Evolutionary conservation across 1,140 invertebrate species (phyloP).

Genomic region (Oedothorax gibbosus): DNA sequence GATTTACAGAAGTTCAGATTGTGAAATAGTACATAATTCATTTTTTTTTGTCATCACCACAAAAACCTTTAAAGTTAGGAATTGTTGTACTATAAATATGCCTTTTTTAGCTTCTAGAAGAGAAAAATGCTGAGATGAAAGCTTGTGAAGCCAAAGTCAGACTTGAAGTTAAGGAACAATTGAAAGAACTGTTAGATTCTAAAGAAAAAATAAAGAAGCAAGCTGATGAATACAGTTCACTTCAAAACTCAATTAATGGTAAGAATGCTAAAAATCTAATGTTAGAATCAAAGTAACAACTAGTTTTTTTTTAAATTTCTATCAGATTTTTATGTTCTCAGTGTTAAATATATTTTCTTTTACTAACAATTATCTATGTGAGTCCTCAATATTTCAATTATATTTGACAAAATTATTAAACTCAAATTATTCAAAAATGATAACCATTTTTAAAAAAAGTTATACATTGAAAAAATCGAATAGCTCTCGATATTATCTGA

Average conservation of each 20-base stretch:
- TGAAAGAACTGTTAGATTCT: conserved; percentile 11
- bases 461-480: too few species aligned
- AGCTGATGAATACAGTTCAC: not conserved
- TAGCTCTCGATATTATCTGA: too few species aligned
- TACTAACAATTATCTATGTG: not conserved
- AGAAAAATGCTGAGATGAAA: conserved; percentile 47
- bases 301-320: not conserved
- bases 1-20: too few species aligned
- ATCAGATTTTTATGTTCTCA: not conserved
- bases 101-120: conserved; percentile 12
- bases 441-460: too few species aligned
- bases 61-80: too few species aligned
- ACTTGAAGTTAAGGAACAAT: conserved; percentile 34
- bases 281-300: not conserved
- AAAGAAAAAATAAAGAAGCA: conserved; percentile 6
- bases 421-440: too few species aligned
- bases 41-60: too few species aligned
- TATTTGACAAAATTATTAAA: not conserved
- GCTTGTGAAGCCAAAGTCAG: conserved; percentile 17
- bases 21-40: too few species aligned
- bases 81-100: not conserved
- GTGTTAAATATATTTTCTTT: not conserved
- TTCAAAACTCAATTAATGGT: conserved; percentile 3
- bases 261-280: not conserved
- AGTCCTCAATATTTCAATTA: not conserved